Percentiles rank a stretch among this genome's conserved stretches.
Evolutionary conservation across 2,888 invertebrate genomes (phyloP).

Genomic region (Podotricha telesiphe): DNA sequence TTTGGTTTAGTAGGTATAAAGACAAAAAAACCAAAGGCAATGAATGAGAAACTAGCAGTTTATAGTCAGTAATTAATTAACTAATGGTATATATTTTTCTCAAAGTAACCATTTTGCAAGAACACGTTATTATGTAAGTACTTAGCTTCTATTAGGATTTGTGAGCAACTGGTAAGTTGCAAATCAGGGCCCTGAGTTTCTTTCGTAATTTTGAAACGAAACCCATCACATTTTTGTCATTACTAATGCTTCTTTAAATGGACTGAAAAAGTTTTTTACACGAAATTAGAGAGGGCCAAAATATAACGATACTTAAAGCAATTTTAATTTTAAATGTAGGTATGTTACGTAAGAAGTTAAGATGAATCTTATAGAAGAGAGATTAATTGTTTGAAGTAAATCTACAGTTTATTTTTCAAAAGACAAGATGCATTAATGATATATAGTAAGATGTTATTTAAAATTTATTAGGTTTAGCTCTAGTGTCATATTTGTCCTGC

Average conservation of each 20-base stretch:
- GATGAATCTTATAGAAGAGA: background rate
- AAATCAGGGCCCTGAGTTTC: slow-evolving; percentile 1
- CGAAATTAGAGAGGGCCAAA: background rate
- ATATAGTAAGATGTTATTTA: no score
- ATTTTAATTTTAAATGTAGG: background rate
- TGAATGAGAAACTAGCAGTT: no score
- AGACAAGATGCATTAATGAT: no score
- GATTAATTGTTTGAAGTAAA: no score
- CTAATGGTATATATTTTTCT: no score
- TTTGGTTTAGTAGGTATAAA: no score
- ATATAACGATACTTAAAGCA: background rate
- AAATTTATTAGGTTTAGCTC: no score
- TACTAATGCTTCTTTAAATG: slow-evolving; percentile 13
- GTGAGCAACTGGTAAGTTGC: background rate
- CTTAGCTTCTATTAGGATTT: background rate
- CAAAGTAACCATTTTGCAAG: no score
- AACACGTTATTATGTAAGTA: background rate
- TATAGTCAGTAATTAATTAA: no score
- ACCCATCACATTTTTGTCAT: slow-evolving; percentile 3
- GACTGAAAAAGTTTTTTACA: slow-evolving; percentile 6
- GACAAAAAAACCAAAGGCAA: no score
- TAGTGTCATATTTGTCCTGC: no score
- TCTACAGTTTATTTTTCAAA: no score
- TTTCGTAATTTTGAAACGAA: background rate
- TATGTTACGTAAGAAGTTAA: background rate